Conservation (phyloP, 2,113 vertebrate species). For the Cariama cristata region DNA sequence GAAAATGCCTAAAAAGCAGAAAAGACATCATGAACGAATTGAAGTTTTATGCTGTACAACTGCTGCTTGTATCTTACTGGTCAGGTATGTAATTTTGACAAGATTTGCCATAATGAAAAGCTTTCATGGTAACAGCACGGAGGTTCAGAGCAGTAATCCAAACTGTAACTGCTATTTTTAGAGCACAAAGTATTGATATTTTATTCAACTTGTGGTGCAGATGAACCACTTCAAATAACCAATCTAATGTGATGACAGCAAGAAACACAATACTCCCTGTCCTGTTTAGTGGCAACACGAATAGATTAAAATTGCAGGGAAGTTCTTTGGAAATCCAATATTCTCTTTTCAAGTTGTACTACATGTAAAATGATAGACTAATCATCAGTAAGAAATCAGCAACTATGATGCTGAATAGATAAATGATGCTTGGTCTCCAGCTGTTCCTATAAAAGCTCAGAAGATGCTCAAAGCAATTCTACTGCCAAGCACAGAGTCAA, state of each 20-base stretch:
- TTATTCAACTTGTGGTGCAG: constrained; percentile 67
- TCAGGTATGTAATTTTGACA: constrained; percentile 78
- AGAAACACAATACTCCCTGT: constrained; percentile 81
- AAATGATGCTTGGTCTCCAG: constrained; percentile 82
- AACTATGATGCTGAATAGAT: constrained; percentile 82
- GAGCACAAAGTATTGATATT: constrained; percentile 63
- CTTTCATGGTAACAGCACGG: background rate
- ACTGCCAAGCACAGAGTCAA: constrained; percentile 71
- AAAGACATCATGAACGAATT: constrained; percentile 67
- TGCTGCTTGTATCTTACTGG: background rate
- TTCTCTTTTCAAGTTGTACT: constrained; percentile 67
- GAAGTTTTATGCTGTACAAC: constrained; percentile 58
- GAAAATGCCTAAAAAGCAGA: constrained; percentile 42
- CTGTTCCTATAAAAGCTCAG: constrained; percentile 80
- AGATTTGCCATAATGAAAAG: background rate
- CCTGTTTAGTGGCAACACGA: constrained; percentile 80
- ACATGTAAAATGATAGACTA: constrained; percentile 76
- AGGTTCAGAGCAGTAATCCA: constrained; percentile 67
- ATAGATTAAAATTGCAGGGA: constrained; percentile 74
- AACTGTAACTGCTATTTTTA: constrained; percentile 66
- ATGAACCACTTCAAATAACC: constrained; percentile 81
- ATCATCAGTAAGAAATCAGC: constrained; percentile 82
- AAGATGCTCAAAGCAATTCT: constrained; percentile 79
- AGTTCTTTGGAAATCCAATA: constrained; percentile 50
- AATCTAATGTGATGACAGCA: constrained; percentile 76